Evolutionary conservation across 2,113 vertebrate genomes (phyloP), one percentile per base, ranked within the genome.

Genomic region (Leucopsar rothschildi): DNA sequence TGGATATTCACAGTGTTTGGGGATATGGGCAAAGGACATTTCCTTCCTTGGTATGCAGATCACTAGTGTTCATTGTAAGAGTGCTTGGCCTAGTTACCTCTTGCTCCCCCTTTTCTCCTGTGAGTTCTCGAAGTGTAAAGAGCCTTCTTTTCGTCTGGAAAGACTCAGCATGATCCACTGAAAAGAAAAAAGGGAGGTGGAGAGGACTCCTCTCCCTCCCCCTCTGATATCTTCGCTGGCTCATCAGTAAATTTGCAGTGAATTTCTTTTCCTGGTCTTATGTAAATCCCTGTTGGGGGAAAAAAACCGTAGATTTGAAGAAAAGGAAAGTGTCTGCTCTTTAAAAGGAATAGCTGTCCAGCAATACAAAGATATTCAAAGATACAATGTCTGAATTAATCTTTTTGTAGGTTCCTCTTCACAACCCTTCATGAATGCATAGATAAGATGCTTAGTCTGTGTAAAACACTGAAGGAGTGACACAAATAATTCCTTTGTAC

Each of bases 101-200:
- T 93, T 83, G 39, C 77, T 94, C 69, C n/a, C 28, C 39, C 29
- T 95, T 96, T 90, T 92, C 90, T 95, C 79, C 56, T 80, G 56
- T 40, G 90, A 97, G 71, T 86, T 93, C n/a, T 85, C 31, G 45
- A 69, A 92, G 66, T 65, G 70, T 73, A 69, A 94, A 95, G 85
- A 84, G 82, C 55, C 83, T 82, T 87, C 42, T 86, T 92, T 92
- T 96, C 6, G 13, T 94, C 59, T 88, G 71, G 35, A 92, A 94
- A 83, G 83, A 29, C 88, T 95, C 91, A 85, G 71, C 76, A 61
- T 78, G 78, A 95, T 84, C 50, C 78, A 61, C 60, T 76, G 85
- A 75, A 85, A 83, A 83, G 35, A 47, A 42, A 71, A 76, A 73
- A 72, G 45, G 42, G 7, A 89, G 28, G 35, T 35, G 18, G 28